These are phyloP conservation scores for Borostomias antarcticus DNA, from an alignment of 2,797 vertebrate species.

Conservation along the genomic window DNA sequence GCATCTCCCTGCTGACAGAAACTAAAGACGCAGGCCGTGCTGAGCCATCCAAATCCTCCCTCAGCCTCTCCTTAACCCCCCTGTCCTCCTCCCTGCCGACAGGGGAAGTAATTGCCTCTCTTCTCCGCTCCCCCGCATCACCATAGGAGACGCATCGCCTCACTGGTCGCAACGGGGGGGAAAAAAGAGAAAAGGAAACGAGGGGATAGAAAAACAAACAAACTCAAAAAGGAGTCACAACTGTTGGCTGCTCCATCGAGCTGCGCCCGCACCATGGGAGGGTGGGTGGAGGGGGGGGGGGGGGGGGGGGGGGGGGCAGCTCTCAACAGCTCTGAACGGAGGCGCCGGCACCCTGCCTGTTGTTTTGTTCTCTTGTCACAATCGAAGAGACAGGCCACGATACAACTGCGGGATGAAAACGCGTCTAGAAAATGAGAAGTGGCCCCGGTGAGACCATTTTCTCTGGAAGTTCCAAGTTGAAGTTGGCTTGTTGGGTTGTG, in stretches of 20 bases:
- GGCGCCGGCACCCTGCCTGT: neutral
- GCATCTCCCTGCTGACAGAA: too few species aligned
- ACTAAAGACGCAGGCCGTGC: too few species aligned
- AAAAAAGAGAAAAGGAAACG: neutral
- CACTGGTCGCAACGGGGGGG: neutral
- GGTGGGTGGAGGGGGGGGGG: too few species aligned
- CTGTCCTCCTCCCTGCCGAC: neutral
- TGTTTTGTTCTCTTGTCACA: neutral
- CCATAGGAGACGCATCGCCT: slow-evolving; percentile 15
- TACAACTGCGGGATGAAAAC: too few species aligned
- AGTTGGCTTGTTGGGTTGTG: neutral
- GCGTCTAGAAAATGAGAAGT: too few species aligned
- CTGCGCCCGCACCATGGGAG: neutral
- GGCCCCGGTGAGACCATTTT: neutral
- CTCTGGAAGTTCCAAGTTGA: neutral
- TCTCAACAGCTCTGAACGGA: neutral
- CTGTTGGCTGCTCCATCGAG: slow-evolving; percentile 16
- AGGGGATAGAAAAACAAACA: neutral
- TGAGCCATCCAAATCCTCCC: slow-evolving; percentile 4
- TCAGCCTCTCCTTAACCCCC: slow-evolving; percentile 3
- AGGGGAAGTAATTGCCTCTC: slow-evolving; percentile 28
- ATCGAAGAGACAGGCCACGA: too few species aligned
- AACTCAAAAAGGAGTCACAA: neutral
- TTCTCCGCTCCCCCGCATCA: slow-evolving; percentile 9
- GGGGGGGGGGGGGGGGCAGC: neutral